Evolutionary conservation across 2,113 vertebrate genomes (phyloP).

Genomic region (Acanthochromis polyacanthus): DNA sequence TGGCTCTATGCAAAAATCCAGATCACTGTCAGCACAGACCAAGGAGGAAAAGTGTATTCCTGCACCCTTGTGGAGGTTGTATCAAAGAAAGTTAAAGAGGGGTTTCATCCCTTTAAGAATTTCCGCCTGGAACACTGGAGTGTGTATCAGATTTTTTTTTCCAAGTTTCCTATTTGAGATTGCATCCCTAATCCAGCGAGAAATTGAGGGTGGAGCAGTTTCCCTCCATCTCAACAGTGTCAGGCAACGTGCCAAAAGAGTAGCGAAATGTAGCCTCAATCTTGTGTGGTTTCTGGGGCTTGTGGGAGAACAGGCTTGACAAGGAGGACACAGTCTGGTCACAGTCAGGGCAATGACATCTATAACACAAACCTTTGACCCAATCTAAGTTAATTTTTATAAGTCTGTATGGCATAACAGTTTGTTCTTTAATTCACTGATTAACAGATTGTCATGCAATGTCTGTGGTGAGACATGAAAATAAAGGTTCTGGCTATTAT

Average conservation of each 20-base stretch:
- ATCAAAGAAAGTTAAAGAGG: not conserved
- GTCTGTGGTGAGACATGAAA: conserved; percentile 26
- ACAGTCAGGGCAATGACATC: not conserved
- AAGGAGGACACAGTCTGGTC: not conserved
- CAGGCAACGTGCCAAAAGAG: not conserved
- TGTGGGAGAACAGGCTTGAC: not conserved
- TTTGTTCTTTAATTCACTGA: not conserved
- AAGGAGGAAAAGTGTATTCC: not conserved
- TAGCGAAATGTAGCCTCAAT: not conserved
- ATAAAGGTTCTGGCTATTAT: conserved; percentile 9
- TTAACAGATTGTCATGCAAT: not conserved
- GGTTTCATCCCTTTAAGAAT: not conserved
- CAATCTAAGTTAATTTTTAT: not conserved
- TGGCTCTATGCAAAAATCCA: not conserved
- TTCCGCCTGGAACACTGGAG: not conserved
- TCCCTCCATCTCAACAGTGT: not conserved
- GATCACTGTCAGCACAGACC: not conserved
- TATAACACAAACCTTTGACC: not conserved
- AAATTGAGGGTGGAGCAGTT: not conserved
- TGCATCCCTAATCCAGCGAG: not conserved
- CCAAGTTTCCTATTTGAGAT: not conserved
- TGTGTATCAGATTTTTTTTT: not conserved
- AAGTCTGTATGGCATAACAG: not conserved
- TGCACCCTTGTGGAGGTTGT: not conserved
- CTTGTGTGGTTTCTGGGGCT: not conserved